phyloP scores from a whole-genome alignment of 2,797 vertebrate species.

The Cygnus olor region DNA sequence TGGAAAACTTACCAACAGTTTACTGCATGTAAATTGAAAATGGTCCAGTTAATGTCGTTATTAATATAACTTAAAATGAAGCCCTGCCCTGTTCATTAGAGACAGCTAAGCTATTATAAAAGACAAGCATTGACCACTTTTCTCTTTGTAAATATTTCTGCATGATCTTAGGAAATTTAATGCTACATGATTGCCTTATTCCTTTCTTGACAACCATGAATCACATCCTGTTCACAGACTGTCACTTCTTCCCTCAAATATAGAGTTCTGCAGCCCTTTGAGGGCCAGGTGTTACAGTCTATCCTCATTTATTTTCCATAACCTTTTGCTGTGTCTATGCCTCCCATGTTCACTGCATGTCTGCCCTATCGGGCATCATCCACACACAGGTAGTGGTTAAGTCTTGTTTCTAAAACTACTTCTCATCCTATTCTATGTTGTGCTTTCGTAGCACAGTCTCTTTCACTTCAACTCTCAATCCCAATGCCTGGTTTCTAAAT shows the following conservation, averaged over 20 bases:
- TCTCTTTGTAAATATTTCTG: neutral
- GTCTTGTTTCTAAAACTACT: neutral
- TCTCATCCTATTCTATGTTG: neutral
- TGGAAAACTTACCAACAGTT: neutral
- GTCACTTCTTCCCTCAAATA: neutral
- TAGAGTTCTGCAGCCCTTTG: neutral
- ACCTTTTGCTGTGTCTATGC: neutral
- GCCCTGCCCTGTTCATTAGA: neutral
- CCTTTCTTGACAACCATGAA: neutral
- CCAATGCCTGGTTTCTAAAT: neutral
- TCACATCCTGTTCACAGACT: neutral
- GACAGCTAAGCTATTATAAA: neutral
- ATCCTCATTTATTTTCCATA: neutral
- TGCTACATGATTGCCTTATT: neutral
- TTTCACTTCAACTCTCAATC: neutral
- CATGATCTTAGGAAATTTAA: neutral
- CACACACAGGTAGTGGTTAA: rapidly evolving
- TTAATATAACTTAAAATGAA: neutral
- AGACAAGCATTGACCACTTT: neutral
- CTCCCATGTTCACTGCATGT: neutral
- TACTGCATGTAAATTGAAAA: neutral
- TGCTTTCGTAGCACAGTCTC: neutral
- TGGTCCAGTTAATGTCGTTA: neutral
- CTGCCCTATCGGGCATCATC: neutral
- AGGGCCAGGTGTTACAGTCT: neutral